phyloP scores from a whole-genome alignment of 1,140 invertebrate species.

The Cyclina sinensis region DNA sequence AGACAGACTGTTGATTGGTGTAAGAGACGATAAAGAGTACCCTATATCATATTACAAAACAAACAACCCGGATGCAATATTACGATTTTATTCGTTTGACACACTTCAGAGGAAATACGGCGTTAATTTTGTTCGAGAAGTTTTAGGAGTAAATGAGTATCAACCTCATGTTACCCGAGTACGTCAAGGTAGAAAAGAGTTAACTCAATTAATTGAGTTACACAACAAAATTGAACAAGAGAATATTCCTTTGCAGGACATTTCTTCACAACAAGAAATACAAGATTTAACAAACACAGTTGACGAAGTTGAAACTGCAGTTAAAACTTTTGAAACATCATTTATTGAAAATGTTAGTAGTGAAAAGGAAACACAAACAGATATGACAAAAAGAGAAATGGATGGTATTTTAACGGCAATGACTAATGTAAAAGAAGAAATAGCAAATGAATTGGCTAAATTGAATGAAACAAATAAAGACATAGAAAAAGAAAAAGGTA shows the following conservation, averaged over 20 bases:
- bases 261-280: conserved; percentile 25
- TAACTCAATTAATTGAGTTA: conserved; percentile 36
- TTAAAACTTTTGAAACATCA: too few relatives aligned
- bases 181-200: conserved; percentile 29
- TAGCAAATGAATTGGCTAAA: conserved; percentile 21
- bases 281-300: too few relatives aligned
- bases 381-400: too few relatives aligned
- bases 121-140: conserved; percentile 58
- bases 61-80: not conserved
- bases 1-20: conserved; percentile 36
- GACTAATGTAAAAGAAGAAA: too few relatives aligned
- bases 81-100: conserved; percentile 49
- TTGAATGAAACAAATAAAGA: conserved; percentile 5
- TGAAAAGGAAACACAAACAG: too few relatives aligned
- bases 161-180: conserved; percentile 19
- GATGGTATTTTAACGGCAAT: too few relatives aligned
- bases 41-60: conserved; percentile 42
- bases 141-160: conserved; percentile 54
- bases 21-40: conserved; percentile 28
- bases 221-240: conserved; percentile 27
- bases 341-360: not conserved
- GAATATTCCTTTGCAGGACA: conserved; percentile 18
- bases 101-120: conserved; percentile 55
- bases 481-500: conserved; percentile 12
- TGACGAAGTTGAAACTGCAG: too few relatives aligned